Base-by-base conservation (phyloP, 2,113 vertebrate genomes). In the Puffinus mauretanicus region DNA sequence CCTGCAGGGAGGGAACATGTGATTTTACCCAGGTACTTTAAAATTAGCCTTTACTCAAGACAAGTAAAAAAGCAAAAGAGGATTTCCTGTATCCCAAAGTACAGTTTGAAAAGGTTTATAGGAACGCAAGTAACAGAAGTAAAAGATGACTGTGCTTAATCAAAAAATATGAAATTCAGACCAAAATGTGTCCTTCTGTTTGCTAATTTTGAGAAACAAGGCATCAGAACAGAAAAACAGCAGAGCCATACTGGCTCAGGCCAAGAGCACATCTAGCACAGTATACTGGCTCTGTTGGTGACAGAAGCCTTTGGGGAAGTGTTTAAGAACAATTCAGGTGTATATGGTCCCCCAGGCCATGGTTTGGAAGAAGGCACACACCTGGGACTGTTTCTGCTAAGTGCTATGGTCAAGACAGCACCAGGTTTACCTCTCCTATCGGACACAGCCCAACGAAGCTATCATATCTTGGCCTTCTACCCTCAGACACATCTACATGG, bases 1-100 rank as follows among this genome's bases (percentile, higher is more conserved):
- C 7, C 16, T 86, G 52, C 8, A 52, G 40, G 36, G 13, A 21
- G 38, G 36, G 17, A 86, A 44, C 0, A 0, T 1, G 0, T 42
- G n/a, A 20, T 94, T 89, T 95, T 66, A 76, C 5, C 2, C 19
- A 7, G 13, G 60, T 69, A 52, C 12, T 55, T 61, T 80, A 79
- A 90, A 86, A 75, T 47, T 46, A 64, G 10, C 11, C 9, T 73
- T 89, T 60, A 64, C 12, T 83, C 13, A 51, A 51, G n/a, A 73
- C 9, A 64, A 72, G 11, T 72, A 3, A 65, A 77, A 86, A 77
- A 55, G 3, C 19, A 25, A 12, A 58, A 71, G 29, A 49, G 11
- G 13, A 38, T 60, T 91, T 83, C 1, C 6, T 65, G 5, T 64
- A 34, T 77, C 38, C 16, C 26, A 80, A 80, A 83, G 17, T 18